These are phyloP conservation scores for Copsychus sechellarum DNA, from an alignment of 2,113 vertebrate species.

Conservation along the genomic window DNA sequence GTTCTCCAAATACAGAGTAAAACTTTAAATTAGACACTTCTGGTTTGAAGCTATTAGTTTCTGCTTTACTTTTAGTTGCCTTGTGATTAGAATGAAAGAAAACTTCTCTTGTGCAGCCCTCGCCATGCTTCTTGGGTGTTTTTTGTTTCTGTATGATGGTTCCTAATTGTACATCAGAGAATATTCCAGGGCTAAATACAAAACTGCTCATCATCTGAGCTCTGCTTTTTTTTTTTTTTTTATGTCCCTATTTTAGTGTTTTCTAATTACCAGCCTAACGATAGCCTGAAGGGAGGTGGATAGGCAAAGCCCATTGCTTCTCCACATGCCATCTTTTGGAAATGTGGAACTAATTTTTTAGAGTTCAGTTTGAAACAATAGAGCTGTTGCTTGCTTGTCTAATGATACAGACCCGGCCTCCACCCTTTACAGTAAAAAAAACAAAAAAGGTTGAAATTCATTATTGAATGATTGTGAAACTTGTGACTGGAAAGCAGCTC, in stretches of 20 bases:
- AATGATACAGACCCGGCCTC: background rate
- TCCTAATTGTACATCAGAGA: slow-evolving; percentile 61
- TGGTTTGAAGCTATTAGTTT: slow-evolving; percentile 23
- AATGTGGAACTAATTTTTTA: slow-evolving; percentile 19
- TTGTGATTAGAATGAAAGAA: slow-evolving; percentile 23
- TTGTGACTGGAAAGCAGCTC: slow-evolving; percentile 13
- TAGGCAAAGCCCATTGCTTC: background rate
- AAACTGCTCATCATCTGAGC: slow-evolving; percentile 25
- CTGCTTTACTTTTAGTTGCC: slow-evolving; percentile 10
- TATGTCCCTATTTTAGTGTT: background rate
- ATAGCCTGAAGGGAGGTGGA: background rate
- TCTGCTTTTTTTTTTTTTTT: background rate
- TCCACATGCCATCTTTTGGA: background rate
- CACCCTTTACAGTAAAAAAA: background rate
- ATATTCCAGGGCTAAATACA: slow-evolving; percentile 37
- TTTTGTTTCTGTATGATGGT: background rate
- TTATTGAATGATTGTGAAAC: background rate
- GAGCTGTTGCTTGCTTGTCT: background rate
- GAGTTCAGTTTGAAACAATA: background rate
- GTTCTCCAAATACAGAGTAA: background rate
- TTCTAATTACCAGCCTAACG: slow-evolving; percentile 56
- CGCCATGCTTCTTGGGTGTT: background rate
- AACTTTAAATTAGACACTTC: slow-evolving; percentile 33
- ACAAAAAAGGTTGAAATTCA: background rate
- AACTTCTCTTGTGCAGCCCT: background rate